phyloP scores from a whole-genome alignment of 2,888 invertebrate species.

The Drosophila antonietae region DNA sequence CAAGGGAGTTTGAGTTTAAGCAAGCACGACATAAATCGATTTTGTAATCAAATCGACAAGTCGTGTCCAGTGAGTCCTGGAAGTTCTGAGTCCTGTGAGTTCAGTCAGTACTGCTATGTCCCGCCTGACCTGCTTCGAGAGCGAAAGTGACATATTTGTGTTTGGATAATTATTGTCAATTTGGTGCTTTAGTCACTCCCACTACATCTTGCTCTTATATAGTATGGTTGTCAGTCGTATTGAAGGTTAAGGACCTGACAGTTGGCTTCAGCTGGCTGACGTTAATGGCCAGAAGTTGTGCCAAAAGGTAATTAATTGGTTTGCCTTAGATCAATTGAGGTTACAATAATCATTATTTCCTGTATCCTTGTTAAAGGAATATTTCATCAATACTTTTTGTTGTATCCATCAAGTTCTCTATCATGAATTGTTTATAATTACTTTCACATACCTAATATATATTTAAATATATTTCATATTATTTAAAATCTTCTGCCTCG shows the following conservation, averaged over 20 bases:
- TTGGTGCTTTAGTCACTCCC: slow-evolving; percentile 1
- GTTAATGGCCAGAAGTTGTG: slow-evolving; percentile 1
- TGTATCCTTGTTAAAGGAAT: neutral
- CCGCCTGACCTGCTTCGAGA: slow-evolving; percentile 52
- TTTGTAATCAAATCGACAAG: slow-evolving; percentile 72
- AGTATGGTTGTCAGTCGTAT: slow-evolving; percentile 22
- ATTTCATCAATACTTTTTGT: neutral
- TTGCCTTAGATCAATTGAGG: neutral
- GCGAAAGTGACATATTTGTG: slow-evolving; percentile 70
- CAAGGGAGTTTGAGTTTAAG: slow-evolving; percentile 27
- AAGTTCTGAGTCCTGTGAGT: slow-evolving; percentile 14
- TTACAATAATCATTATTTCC: neutral
- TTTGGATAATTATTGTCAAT: slow-evolving; percentile 12
- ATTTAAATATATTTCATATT: too few species aligned
- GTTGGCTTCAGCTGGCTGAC: slow-evolving; percentile 15
- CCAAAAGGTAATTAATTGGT: slow-evolving; percentile 9
- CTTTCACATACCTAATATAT: neutral
- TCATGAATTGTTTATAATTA: neutral
- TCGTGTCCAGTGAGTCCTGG: slow-evolving; percentile 6
- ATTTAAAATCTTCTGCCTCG: too few species aligned
- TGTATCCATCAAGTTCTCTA: neutral
- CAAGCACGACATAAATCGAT: slow-evolving; percentile 67
- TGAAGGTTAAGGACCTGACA: slow-evolving; percentile 69
- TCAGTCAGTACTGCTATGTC: slow-evolving; percentile 4
- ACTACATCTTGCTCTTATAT: slow-evolving; percentile 1